These are phyloP conservation scores for Mionectes olivaceus DNA, from an alignment of 2,797 vertebrate genomes.

Conservation along the genomic window DNA sequence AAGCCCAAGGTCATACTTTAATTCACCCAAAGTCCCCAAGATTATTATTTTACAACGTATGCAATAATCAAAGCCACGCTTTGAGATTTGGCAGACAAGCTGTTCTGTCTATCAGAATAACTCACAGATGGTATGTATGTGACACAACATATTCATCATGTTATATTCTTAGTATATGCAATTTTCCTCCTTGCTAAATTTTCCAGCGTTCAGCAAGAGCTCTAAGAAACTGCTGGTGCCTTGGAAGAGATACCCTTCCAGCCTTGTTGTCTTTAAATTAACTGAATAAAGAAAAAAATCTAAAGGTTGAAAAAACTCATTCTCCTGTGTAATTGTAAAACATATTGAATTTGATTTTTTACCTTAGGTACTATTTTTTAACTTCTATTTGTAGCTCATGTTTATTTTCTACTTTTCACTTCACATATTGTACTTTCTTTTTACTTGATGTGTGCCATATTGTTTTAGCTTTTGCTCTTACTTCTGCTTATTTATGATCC, in stretches of 20 bases:
- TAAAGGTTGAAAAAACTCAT: conserved; percentile 56
- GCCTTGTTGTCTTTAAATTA: conserved; percentile 42
- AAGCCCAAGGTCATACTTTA: conserved; percentile 53
- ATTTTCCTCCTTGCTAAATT: conserved; percentile 66
- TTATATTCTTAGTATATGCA: conserved; percentile 73
- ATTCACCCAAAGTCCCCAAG: conserved; percentile 34
- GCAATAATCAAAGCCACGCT: conserved; percentile 63
- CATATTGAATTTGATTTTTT: conserved; percentile 54
- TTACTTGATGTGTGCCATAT: conserved; percentile 28
- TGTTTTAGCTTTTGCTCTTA: conserved; percentile 61
- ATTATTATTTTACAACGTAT: conserved; percentile 48
- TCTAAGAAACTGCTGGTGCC: conserved; percentile 45
- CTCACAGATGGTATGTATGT: conserved; percentile 76
- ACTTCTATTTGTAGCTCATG: conserved; percentile 41
- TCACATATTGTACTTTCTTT: conserved; percentile 59
- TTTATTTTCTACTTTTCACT: conserved; percentile 46
- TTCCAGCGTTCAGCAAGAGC: conserved; percentile 48
- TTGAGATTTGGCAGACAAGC: conserved; percentile 71
- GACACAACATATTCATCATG: conserved; percentile 78
- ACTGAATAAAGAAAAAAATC: conserved; percentile 46
- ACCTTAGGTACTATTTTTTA: conserved; percentile 62
- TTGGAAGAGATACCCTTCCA: conserved; percentile 61
- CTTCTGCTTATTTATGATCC: conserved; percentile 75
- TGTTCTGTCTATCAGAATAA: conserved; percentile 76
- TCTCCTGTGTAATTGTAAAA: conserved; percentile 63